Conservation (phyloP, 2,797 vertebrate species). For the Merluccius polli region DNA sequence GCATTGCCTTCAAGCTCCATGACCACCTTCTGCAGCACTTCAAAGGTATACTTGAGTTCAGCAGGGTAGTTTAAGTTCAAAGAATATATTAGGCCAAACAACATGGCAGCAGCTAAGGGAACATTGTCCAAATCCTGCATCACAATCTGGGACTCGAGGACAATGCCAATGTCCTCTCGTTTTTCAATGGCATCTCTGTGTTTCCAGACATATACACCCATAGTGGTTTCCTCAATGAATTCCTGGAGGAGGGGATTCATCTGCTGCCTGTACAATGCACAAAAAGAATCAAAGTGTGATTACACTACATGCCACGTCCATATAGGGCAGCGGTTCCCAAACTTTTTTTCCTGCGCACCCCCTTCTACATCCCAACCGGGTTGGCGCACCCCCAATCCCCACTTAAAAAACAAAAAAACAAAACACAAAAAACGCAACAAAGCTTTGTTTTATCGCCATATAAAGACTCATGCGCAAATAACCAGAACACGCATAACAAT, state of each 20-base stretch:
- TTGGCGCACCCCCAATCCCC: too few species aligned
- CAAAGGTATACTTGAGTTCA: conserved; percentile 11
- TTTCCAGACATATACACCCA: background rate
- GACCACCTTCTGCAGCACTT: conserved; percentile 3
- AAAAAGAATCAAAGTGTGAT: background rate
- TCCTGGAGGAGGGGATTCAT: background rate
- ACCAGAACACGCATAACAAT: too few species aligned
- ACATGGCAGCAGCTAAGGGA: too few species aligned
- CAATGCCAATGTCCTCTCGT: background rate
- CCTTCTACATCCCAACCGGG: too few species aligned
- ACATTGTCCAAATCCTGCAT: background rate
- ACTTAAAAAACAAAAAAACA: too few species aligned
- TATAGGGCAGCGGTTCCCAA: too few species aligned
- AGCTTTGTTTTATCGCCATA: too few species aligned
- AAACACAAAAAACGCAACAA: too few species aligned
- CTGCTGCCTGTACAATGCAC: background rate
- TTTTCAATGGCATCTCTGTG: background rate
- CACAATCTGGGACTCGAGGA: background rate
- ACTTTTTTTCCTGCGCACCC: too few species aligned
- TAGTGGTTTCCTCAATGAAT: background rate
- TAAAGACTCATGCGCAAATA: too few species aligned
- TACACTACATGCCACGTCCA: background rate
- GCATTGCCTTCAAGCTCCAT: background rate
- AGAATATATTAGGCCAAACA: conserved; percentile 5
- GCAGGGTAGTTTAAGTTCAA: conserved; percentile 15